Base-by-base conservation (phyloP, 2,113 vertebrate genomes). In the Myotis davidii region DNA sequence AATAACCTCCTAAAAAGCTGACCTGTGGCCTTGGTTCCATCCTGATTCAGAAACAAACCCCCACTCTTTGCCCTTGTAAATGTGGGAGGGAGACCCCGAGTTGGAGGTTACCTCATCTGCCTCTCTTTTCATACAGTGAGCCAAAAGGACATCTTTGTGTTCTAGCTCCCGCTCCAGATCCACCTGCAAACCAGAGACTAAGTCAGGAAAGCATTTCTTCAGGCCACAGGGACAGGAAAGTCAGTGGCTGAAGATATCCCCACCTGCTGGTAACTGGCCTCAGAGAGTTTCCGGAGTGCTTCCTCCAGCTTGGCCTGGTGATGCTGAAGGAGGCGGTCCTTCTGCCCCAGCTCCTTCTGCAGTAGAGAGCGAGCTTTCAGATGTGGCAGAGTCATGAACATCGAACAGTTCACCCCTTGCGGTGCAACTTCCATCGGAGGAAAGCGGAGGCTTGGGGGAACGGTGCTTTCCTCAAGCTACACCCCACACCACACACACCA, bases 301-400 rank as follows among this genome's bases (percentile, higher is more conserved):
- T 99, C 99, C 29, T 99, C 99, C 93, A 99, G 97, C 94, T 99
- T 99, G 96, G 87, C 98, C 98, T 99, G 99, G 72, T 99, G 98
- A 96, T 99, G 99, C 95, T 99, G 99, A 74, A 99, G 72, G 12
- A 99, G 98, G 67, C 99, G 97, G 9, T 99, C 99, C 97, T 99
- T 99, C 98, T 99, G 99, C 65, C 98, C 98, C 50, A 99, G 93
- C 84, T 99, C 99, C 94, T 99, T 99, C 99, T 99, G 98, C 96
- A 98, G 96, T 1, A 3, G 20, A 95, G 1, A 54, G 5, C 37
- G 64, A 88, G n/a, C 32, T 78, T 90, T 70, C 78, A 37, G 85
- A 72, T 37, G 27, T 29, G 29, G 56, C 16, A 21, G 88, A 76
- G 69, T 13, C 48, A 34, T 64, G 89, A 37, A 69, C 74, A 37